Base-by-base conservation (phyloP, 2,888 invertebrate species). In the Phania funesta region DNA sequence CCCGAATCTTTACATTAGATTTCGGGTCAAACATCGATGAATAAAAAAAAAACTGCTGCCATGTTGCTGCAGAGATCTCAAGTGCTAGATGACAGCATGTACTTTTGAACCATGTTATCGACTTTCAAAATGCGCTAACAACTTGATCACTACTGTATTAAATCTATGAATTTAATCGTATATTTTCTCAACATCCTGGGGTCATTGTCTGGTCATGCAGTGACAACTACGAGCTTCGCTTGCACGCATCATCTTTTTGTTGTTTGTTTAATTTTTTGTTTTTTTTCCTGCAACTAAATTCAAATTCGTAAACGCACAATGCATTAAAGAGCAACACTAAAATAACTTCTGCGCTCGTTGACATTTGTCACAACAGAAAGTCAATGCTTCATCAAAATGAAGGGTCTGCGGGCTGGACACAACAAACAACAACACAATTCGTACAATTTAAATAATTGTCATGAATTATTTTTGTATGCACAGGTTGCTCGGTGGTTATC, bases 391-490 rank as follows among this genome's bases (percentile, higher is more conserved):
- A n/a, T n/a, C 20, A 32, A 41, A 62, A 22, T 41, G 13, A 64
- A 32, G 71, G 50, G 29, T 52, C 22, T 50, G 18, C 22, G 50
- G 68, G 0, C n/a, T 41, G 6, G 41, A 46, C 54, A 41, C 32
- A 50, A 52, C 7, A 29, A 50, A 29, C 16, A 24, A 46, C 29
- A 60, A 62, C n/a, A 46, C 46, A 71, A 24, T 58, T 68, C 60
- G 44, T 68, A 68, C 60, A 76, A 68, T 76, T 76, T 58, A 79
- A 58, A 79, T 73, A 79, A 67, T 79, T 79, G 78, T 79, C 78
- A 79, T 79, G 78, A 71, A 67, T 79, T 73, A 79, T 79, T n/a
- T n/a, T 65, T 65, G 65, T 48, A 70, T 65, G 50, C 54, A 74
- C 54, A 74, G 18, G 13, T 38, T 44, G 41, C 41, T 13, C 41